These are phyloP conservation scores for Halcyon malimbica DNA, from an alignment of 2,113 vertebrate genomes.

Conservation along the genomic window DNA sequence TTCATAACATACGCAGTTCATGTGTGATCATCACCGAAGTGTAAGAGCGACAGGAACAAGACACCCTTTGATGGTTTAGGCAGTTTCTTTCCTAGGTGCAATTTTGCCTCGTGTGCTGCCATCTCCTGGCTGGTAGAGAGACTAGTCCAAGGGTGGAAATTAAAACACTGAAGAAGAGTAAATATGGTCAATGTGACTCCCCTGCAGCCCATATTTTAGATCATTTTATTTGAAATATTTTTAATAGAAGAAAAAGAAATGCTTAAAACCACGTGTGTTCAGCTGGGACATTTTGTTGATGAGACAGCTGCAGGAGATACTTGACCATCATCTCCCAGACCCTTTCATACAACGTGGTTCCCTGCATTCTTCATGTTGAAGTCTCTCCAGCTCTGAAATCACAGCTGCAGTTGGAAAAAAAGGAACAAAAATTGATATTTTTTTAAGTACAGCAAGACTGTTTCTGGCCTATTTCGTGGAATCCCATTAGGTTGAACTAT, in stretches of 20 bases:
- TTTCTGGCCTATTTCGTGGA: background rate
- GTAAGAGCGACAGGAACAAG: background rate
- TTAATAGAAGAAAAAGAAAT: background rate
- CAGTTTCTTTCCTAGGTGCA: background rate
- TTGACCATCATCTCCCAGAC: background rate
- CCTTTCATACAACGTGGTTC: background rate
- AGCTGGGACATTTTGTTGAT: background rate
- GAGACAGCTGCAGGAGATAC: background rate
- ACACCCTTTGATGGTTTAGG: background rate
- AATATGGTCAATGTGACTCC: background rate
- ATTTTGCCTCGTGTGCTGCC: slow-evolving; percentile 36
- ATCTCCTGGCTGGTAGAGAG: slow-evolving; percentile 12
- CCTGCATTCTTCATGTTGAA: background rate
- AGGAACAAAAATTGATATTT: fast-evolving
- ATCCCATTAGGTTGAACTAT: background rate
- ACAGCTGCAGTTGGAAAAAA: background rate
- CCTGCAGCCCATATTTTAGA: background rate
- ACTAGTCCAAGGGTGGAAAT: background rate
- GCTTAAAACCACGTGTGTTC: background rate
- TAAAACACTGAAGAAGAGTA: background rate
- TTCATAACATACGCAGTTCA: background rate
- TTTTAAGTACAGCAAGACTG: background rate
- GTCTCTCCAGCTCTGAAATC: background rate
- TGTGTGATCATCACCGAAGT: background rate
- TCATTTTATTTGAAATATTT: background rate